Evolutionary conservation across 2,797 vertebrate genomes (phyloP), one percentile per base, ranked within the genome.

Genomic region (Adelosebastes latens): DNA sequence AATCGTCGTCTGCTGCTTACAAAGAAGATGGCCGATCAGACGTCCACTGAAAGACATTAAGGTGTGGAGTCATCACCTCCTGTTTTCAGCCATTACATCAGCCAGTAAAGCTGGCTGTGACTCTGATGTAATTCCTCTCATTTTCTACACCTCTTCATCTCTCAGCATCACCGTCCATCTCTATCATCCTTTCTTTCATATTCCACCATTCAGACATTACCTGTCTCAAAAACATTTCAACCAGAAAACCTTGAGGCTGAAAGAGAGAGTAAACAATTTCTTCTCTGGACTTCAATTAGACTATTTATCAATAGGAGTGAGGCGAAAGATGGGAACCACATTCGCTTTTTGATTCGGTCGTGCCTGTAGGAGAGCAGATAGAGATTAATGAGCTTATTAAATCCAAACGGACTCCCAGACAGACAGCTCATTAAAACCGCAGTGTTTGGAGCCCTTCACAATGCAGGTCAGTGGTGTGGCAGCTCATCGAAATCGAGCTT

Each of bases 381-480:
- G 89, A 94, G 93, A 95, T 92, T 92, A 93, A 94, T 95, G 92
- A 90, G 77, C 81, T 92, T 93, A 92, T 95, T 94, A 94, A 90
- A 90, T 79, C 87, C 83, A 87, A 89, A 93, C 75, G 72, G 90
- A 91, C 89, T 90, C 77, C 20, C 79, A 87, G 86, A 89, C 81
- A 88, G 84, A 91, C 80, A 86, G 79, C 81, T 91, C 85, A 92
- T 92, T 94, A 93, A 86, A 93, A 84, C 88, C 59, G 75, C 76
- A 80, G 80, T 65, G 58, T 86, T 90, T 62, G 76, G 56, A 89
- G 81, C 68, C 62, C 79, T 81, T 90, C 81, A 83, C 83, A 85
- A 85, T 83, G 62, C 89, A 87, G 89, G 90, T 87, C 88, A 91
- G 49, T n/a, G 46, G 10, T 4, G 60, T 53, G 36, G 75, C 68